Base-by-base conservation (phyloP, 2,113 vertebrate genomes). In the Pollimyrus isidori region DNA sequence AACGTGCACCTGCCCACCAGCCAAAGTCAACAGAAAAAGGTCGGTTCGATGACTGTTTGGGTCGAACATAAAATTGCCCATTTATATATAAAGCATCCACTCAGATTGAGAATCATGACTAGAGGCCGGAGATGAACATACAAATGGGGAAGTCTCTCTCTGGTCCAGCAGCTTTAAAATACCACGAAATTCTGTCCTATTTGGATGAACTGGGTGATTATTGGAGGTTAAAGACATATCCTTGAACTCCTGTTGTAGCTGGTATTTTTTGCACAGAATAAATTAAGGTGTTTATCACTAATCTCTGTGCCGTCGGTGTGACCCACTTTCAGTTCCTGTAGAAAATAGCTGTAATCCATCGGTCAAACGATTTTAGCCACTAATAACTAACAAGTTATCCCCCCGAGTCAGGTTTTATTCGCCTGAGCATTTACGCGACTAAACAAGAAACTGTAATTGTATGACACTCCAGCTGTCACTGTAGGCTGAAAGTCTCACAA, bases 1-100 rank as follows among this genome's bases (percentile, higher is more conserved):
- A 86, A 35, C 87, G 88, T 89, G 88, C 91, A 90, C 90, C 90
- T 89, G 88, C 84, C 90, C 89, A 88, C 87, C 76, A 83, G 65
- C 30, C 53, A 65, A 80, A 69, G 65, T 85, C 91, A 89, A 91
- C 73, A 88, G 10, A 10, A 88, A 46, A 23, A n/a, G 30, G 30
- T 42, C 15, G 73, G 13, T 80, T 80, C 30, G 19, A 42, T 80
- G 35, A 35, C 73, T 80, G 73, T 80, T 80, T 2, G 15, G 73
- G 6, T 46, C 48, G 6, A 84, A 48, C 39, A 45, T 84, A 48
- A 48, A 84, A 46, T 48, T n/a, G 46, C 23, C 82, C 19, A n/a
- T 46, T 84, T 48, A 84, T 46, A 84, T 84, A 48, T 84, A 48
- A 48, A 84, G 82, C 39, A 84, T 84, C 42, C 19, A 45, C 45